Evolutionary conservation across 2,113 vertebrate genomes (phyloP).

Genomic region (Dipodomys spectabilis): DNA sequence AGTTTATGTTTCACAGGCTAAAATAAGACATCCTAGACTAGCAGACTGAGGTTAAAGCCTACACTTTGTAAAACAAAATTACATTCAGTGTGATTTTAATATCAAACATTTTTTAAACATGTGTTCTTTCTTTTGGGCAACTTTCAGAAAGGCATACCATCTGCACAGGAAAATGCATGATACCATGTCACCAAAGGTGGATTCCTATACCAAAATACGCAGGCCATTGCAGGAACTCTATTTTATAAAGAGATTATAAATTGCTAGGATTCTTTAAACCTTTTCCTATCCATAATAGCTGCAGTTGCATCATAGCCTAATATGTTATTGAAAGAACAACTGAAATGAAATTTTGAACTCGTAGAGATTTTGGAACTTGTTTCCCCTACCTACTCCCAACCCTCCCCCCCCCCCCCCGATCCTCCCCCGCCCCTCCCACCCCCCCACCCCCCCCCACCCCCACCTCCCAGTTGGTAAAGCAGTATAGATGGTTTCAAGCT

Average conservation of each 20-base stretch:
- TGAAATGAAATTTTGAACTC: conserved; percentile 46
- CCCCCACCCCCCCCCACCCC: too few relatives aligned
- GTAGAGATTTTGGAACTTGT: background rate
- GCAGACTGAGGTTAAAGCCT: conserved; percentile 34
- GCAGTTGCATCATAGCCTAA: background rate
- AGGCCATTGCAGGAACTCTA: conserved; percentile 27
- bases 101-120: conserved; percentile 63
- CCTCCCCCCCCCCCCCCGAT: too few relatives aligned
- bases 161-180: conserved; percentile 56
- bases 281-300: conserved; percentile 39
- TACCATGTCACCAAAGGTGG: background rate
- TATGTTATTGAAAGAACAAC: background rate
- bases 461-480: background rate
- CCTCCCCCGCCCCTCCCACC: too few relatives aligned
- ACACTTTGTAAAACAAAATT: conserved; percentile 45
- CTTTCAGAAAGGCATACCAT: conserved; percentile 60
- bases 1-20: conserved; percentile 65
- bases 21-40: background rate
- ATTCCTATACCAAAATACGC: conserved; percentile 55
- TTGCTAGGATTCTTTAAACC: background rate
- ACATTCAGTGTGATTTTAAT: conserved; percentile 33
- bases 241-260: conserved; percentile 26
- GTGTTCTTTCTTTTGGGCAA: conserved; percentile 53
- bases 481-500: background rate
- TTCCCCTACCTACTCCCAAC: background rate